Evolutionary conservation across 2,113 vertebrate species (phyloP).

Genomic region (Pollimyrus isidori): DNA sequence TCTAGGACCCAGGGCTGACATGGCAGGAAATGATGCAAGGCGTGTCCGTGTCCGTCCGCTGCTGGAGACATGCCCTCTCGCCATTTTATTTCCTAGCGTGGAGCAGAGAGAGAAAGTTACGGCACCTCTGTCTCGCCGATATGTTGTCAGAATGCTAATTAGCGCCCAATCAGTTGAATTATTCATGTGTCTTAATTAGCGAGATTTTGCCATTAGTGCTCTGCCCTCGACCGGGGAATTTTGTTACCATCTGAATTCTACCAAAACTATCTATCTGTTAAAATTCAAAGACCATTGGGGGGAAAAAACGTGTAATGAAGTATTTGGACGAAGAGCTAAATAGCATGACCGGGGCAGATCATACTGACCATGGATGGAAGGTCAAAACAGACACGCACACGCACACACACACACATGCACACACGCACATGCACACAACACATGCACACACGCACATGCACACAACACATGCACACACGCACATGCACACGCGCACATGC

Average conservation of each 20-base stretch:
- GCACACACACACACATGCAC: not conserved
- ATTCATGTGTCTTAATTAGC: conserved; percentile 70
- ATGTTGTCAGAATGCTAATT: conserved; percentile 65
- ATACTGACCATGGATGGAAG: not conserved
- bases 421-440: not conserved
- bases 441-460: not conserved
- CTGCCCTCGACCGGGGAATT: conserved; percentile 48
- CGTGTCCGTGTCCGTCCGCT: not conserved
- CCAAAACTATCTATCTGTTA: not conserved
- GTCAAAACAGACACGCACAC: not conserved
- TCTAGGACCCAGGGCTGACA: conserved; percentile 33
- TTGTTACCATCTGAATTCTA: conserved; percentile 21
- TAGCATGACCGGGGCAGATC: not conserved
- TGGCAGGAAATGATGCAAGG: not conserved
- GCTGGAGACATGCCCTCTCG: conserved; percentile 26
- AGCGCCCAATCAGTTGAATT: conserved; percentile 56
- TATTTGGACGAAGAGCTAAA: not conserved
- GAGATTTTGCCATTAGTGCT: conserved; percentile 56
- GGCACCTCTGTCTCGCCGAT: conserved; percentile 45
- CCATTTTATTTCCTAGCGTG: conserved; percentile 35
- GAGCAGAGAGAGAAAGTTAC: conserved; percentile 31
- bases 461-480: not conserved
- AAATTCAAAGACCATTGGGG: not conserved
- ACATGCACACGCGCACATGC: too few relatives aligned
- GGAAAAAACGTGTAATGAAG: not conserved